Base-by-base conservation (phyloP, 1,140 invertebrate genomes). In the Megathymus violae region DNA sequence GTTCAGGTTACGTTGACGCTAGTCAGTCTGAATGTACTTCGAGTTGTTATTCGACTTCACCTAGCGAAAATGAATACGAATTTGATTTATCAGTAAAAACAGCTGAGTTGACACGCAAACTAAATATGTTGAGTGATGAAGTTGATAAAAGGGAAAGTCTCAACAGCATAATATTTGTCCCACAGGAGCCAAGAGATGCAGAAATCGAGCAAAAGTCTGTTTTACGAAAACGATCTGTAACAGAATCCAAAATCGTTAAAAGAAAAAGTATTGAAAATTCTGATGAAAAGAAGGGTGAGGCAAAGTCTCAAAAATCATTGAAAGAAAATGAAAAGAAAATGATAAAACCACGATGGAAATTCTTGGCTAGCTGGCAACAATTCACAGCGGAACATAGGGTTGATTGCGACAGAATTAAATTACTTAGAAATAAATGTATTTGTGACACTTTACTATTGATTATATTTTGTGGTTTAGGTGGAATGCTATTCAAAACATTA, bases 391-490 rank as follows among this genome's bases (percentile, higher is more conserved):
- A 96, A 48, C 92, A 94, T 67, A 90, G 91, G 0, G 62, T 79
- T 0, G 93, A 95, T 59, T 92, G 93, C 41, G 60, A 75, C 0
- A 91, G 89, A 62, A 90, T 96, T 3, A 82, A 86, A 40, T 74
- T 76, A n/a, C 64, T 94, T n/a, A 80, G 94, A 3, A 96, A 95
- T 71, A 91, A 92, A 52, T 96, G 96, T 81, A 76, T 96, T 27
- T 92, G 92, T 41, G 93, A 95, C 68, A 72, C 95, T 2, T 78
- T 96, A 3, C 64, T 96, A 9, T 82, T 96, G 0, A 88, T 96
- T 1, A 92, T 96, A 17, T 93, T 95, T 48, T 95, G 95, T 74
- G 96, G 96, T n/a, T 86, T 96, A 9, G 96, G 96, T 4, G 96
- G 94, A 0, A 91, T 97, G 2, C 85, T 96, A 36, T 97, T 97